Evolutionary conservation across 30 jellyfish, hydroid and myxozoan genomes (phyloP), one percentile per base, ranked within the genome.

Genomic region (Hydractinia symbiolongicarpus): DNA sequence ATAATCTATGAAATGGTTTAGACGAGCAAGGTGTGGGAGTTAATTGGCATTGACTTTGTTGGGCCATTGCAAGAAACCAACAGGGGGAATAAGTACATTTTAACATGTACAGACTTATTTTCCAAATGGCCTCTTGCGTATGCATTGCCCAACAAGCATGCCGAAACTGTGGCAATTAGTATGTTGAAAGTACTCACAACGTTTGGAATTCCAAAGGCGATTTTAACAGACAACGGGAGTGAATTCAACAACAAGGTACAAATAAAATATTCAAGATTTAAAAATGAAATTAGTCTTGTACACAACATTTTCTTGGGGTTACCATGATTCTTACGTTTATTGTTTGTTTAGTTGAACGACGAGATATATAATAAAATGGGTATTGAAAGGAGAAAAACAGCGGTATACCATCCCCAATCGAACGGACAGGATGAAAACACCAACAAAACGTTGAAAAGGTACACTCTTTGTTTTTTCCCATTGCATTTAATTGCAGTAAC

Each of bases 391-490:
- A 58, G 69, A 58, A 58, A 58, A 58, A 58, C 69, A 16, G 69
- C 69, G 17, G 69, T 58, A 13, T 58, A 58, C 19, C 69, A 58
- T 58, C 69, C 69, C 17, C 69, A 58, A 58, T 13, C 69, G 69
- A 58, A 58, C 19, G 69, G 69, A 1, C 69, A 58, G 69, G 69
- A 58, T 58, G 69, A 58, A 16, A 58, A 58, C 19, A 58, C 69
- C 19, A 58, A 58, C 19, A 58, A 58, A 58, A 58, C 69, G 1
- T 16, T 58, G 19, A 58, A 58, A 58, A 58, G 69, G 69, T 58
- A 30, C 44, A 30, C 44, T 30, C 44, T 30, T 30, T 30, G 44
- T 30, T 30, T 30, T 30, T 30, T 30, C 44, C 44, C 44, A 30
- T 30, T 30, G 44, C 44, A 30, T 30, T 30, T 30, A 30, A 30